A percentile compares a stretch with the other conserved stretches of the same genome.
These are phyloP conservation scores for Auanema sp. DNA, from an alignment of 2,888 invertebrate species.

Conservation along the genomic window DNA sequence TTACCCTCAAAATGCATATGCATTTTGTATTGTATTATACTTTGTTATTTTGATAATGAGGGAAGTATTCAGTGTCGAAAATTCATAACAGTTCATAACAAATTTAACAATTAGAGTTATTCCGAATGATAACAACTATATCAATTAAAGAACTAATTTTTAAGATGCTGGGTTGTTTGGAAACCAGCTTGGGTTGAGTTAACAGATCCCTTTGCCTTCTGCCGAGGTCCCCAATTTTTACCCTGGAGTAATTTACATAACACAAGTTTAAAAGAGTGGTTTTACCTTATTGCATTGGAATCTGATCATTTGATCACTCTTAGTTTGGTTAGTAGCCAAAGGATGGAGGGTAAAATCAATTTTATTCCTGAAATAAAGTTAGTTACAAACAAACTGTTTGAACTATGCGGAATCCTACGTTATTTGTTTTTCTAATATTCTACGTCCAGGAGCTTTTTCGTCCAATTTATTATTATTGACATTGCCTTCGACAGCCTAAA, in stretches of 20 bases:
- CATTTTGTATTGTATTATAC: too few relatives aligned
- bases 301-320: constrained; percentile 51
- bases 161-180: constrained; percentile 21
- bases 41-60: too few relatives aligned
- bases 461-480: constrained; percentile 30
- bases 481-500: constrained; percentile 37
- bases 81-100: too few relatives aligned
- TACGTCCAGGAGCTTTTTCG: constrained; percentile 27
- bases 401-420: constrained; percentile 9
- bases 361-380: constrained; percentile 29
- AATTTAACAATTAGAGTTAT: too few relatives aligned
- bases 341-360: constrained; percentile 56
- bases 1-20: too few relatives aligned
- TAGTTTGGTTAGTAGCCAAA: constrained; percentile 46
- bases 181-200: constrained; percentile 55
- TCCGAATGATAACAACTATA: too few relatives aligned
- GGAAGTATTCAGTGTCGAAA: too few relatives aligned
- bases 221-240: constrained; percentile 63
- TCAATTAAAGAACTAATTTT: too few relatives aligned
- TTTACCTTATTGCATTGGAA: constrained; percentile 60
- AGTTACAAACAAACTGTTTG: background rate
- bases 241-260: constrained; percentile 28
- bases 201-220: constrained; percentile 63
- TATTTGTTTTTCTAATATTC: constrained; percentile 23
- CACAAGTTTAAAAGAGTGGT: background rate